Conservation (phyloP, 1,140 invertebrate genomes). For the Ptiloglossa arizonensis region DNA sequence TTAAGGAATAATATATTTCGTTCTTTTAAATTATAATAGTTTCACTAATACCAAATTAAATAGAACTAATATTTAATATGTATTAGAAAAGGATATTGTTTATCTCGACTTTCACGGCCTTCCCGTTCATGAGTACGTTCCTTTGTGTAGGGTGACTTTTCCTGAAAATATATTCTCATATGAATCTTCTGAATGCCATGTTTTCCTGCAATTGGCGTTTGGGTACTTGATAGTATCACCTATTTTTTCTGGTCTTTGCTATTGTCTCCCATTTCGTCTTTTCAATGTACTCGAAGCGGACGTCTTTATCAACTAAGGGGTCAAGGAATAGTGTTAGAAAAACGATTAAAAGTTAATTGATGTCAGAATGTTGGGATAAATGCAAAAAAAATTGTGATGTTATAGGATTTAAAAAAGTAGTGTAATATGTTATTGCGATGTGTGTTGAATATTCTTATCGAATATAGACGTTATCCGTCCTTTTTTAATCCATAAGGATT, state of each 20-base stretch:
- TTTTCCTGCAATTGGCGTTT: conserved; percentile 56
- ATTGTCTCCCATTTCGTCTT: conserved; percentile 75
- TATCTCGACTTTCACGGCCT: conserved; percentile 85
- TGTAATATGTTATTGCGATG: conserved; percentile 2
- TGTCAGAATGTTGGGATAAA: conserved; percentile 36
- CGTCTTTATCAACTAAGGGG: conserved; percentile 73
- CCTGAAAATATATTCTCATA: conserved; percentile 82
- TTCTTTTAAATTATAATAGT: not conserved
- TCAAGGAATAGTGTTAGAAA: conserved; percentile 68
- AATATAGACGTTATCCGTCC: not conserved
- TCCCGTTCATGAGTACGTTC: conserved; percentile 87
- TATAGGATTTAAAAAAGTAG: conserved; percentile 13
- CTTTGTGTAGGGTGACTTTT: conserved; percentile 86
- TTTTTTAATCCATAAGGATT: not conserved
- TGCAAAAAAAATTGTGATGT: conserved; percentile 30
- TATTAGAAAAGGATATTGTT: conserved; percentile 90
- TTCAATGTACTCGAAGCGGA: conserved; percentile 73
- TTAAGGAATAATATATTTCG: conserved; percentile 42
- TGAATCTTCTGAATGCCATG: conserved; percentile 47
- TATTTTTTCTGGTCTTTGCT: conserved; percentile 71
- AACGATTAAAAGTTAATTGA: conserved; percentile 54
- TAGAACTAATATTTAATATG: conserved; percentile 28
- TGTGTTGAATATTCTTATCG: conserved; percentile 2
- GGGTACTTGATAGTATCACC: conserved; percentile 69
- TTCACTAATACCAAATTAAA: not conserved